These are phyloP conservation scores for Cyanoliseus patagonus DNA, from an alignment of 2,113 vertebrate genomes.

Conservation along the genomic window DNA sequence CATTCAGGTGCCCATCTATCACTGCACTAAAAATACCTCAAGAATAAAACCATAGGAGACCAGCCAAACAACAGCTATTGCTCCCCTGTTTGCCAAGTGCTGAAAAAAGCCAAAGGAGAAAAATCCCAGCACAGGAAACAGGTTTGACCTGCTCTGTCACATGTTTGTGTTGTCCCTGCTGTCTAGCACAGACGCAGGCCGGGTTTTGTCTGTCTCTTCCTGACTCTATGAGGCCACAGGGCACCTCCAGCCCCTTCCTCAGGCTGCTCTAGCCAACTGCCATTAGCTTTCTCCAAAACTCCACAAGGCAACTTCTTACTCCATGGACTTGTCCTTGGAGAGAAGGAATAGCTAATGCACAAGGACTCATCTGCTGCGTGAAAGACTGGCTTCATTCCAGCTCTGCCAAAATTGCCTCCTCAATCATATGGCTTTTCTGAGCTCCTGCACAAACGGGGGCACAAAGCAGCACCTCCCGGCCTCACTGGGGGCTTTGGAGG, in stretches of 20 bases:
- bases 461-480: not conserved
- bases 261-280: not conserved
- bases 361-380: too few species aligned
- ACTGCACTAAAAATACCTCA: not conserved
- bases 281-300: not conserved
- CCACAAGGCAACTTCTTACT: not conserved
- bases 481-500: not conserved
- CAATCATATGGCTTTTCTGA: not conserved
- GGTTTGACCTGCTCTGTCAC: not conserved
- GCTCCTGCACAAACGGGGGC: accelerated
- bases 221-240: not conserved
- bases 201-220: not conserved
- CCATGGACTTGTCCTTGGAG: not conserved
- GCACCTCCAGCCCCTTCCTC: not conserved
- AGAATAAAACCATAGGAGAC: not conserved
- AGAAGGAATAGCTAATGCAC: not conserved
- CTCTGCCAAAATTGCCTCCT: not conserved
- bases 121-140: not conserved
- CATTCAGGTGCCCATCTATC: not conserved
- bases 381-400: not conserved
- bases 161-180: not conserved
- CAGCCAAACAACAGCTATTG: not conserved
- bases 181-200: not conserved
- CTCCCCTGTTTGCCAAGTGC: not conserved
- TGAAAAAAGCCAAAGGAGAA: not conserved